Evolutionary conservation across 2,888 invertebrate species (phyloP).

Genomic region (Drosophila mimetica): DNA sequence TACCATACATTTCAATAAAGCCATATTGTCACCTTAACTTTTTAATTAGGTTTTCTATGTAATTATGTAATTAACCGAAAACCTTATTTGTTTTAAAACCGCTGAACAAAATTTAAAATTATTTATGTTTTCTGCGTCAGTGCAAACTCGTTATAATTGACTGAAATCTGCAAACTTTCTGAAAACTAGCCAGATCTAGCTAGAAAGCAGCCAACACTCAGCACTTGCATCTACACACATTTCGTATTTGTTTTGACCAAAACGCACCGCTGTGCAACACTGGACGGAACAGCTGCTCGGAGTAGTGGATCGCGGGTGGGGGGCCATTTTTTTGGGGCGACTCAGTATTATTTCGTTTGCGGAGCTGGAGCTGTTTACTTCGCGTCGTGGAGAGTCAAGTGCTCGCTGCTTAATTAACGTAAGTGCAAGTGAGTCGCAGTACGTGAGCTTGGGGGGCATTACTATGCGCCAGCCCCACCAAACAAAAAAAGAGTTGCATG

Average conservation of each 20-base stretch:
- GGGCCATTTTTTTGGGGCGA: background rate
- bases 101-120: no score
- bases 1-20: background rate
- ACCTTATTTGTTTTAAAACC: no score
- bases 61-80: no score
- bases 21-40: no score
- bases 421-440: slow-evolving; percentile 53
- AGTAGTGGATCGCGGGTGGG: slow-evolving; percentile 18
- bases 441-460: slow-evolving; percentile 21
- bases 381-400: slow-evolving; percentile 12
- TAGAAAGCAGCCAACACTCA: background rate
- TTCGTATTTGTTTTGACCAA: slow-evolving; percentile 58
- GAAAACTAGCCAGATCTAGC: slow-evolving; percentile 1
- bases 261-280: slow-evolving; percentile 47
- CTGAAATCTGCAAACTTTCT: background rate
- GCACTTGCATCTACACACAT: slow-evolving; percentile 1
- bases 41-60: no score
- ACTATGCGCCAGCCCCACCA: slow-evolving; percentile 27
- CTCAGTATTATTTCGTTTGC: slow-evolving; percentile 54
- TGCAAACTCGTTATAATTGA: background rate
- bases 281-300: slow-evolving; percentile 53
- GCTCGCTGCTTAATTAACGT: slow-evolving; percentile 50
- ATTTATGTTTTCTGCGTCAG: background rate
- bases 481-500: slow-evolving; percentile 65
- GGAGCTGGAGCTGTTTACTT: slow-evolving; percentile 46